Evolutionary conservation across 1,140 invertebrate species (phyloP), one percentile per base, ranked within the genome.

Genomic region (Macrocentrus cingulum): DNA sequence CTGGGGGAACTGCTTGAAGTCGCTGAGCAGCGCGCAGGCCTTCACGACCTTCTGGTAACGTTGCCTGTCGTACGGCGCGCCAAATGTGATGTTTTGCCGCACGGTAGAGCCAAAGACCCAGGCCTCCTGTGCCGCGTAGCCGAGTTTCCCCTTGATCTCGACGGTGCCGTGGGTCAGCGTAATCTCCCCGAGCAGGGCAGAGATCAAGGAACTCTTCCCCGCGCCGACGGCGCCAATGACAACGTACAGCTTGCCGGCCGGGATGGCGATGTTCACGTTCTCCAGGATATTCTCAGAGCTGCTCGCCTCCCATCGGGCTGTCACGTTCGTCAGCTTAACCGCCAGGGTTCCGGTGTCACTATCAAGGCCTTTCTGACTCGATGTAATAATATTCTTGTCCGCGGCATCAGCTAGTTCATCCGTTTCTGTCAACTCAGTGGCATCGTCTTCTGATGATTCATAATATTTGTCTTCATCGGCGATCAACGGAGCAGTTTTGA

Each of bases 31-130:
- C 0, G 85, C 84, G 68, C 87, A 88, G 25, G 80, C 86, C 61
- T 84, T 81, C 0, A 87, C 61, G 0, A 86, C 84, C 5, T 81
- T 81, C 22, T 85, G 80, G 62, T 87, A 87, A 8, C 81, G 71
- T 42, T 85, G 84, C 48, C 82, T 82, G 58, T 90, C 81, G 63
- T 83, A 87, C 0, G 74, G 55, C 42, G 83, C 69, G 0, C 91
- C 91, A 68, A 94, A 93, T 0, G 91, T 64, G 45, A 94, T 91
- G 72, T 94, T 94, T 59, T 92, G 86, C 32, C 86, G 68, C 0
- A 88, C 76, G 0, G 81, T 82, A 1, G 83, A 82, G 0, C 84
- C 84, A 59, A 86, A 86, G 0, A 87, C 81, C 91, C 90, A 94
- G 0, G 90, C 82, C 64, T 91, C 89, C 74, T 93, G 91, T 36